Evolutionary conservation across 2,888 invertebrate species (phyloP).

Genomic region (Trachelus tabidus): DNA sequence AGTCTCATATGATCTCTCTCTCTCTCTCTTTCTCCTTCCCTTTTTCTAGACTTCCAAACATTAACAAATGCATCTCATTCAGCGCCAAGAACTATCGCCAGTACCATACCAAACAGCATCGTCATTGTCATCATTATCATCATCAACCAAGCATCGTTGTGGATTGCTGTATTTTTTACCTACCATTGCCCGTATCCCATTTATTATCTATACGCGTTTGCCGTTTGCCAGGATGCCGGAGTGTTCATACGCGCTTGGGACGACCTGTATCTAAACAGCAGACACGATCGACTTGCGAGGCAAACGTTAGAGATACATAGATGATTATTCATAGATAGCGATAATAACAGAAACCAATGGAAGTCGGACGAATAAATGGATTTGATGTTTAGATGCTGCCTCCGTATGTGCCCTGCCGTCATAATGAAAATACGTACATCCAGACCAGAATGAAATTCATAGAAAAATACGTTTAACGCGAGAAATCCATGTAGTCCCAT

Average conservation of each 20-base stretch:
- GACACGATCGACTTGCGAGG: background rate
- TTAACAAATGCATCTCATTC: background rate
- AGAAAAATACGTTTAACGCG: background rate
- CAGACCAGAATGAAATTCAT: background rate
- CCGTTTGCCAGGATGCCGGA: slow-evolving; percentile 31
- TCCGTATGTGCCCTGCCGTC: slow-evolving; percentile 44
- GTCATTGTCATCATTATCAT: background rate
- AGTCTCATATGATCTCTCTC: background rate
- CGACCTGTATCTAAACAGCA: background rate
- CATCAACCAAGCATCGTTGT: background rate
- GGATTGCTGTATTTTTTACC: background rate
- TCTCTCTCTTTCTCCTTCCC: too few relatives aligned
- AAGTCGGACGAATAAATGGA: slow-evolving; percentile 51
- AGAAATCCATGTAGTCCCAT: slow-evolving; percentile 35
- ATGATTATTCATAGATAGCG: slow-evolving; percentile 19
- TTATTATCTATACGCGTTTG: slow-evolving; percentile 12
- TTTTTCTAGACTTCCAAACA: background rate
- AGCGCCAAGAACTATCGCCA: background rate
- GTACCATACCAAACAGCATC: background rate
- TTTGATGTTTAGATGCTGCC: slow-evolving; percentile 57
- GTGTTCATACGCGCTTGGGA: slow-evolving; percentile 40
- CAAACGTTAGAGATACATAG: background rate
- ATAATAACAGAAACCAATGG: slow-evolving; percentile 24
- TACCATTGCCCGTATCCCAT: background rate
- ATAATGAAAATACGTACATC: slow-evolving; percentile 26